Percentiles rank a stretch among this genome's conserved stretches.
Evolutionary conservation across 2,888 invertebrate species (phyloP).

Genomic region (Athalia rosae): DNA sequence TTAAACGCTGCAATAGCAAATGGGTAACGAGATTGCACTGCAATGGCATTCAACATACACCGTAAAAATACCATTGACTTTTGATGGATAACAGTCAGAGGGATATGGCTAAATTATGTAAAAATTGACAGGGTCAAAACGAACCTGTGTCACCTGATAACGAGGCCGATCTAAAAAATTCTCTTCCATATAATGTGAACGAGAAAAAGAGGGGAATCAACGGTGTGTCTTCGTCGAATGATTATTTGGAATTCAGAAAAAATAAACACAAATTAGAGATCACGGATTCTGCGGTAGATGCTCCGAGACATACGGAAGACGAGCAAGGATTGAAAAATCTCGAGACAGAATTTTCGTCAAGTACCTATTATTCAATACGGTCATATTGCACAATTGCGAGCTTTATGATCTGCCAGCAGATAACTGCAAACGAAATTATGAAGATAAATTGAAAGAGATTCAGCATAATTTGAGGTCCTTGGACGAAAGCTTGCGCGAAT

Average conservation of each 20-base stretch:
- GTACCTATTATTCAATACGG: neutral
- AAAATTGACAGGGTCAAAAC: neutral
- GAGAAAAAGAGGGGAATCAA: neutral
- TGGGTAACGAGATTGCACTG: constrained; percentile 27
- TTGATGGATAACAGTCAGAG: constrained; percentile 8
- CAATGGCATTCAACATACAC: constrained; percentile 14
- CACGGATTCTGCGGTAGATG: neutral
- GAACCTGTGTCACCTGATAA: neutral
- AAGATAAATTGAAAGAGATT: constrained; percentile 17
- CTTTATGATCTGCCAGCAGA: neutral
- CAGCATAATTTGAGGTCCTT: constrained; percentile 40
- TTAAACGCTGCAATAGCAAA: neutral
- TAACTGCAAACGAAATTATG: neutral
- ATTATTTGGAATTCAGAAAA: neutral
- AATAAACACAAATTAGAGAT: neutral
- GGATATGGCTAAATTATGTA: neutral
- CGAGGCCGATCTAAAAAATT: neutral
- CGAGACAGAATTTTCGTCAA: constrained; percentile 5
- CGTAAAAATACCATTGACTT: neutral
- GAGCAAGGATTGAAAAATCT: constrained; percentile 2
- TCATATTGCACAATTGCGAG: neutral
- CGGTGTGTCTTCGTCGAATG: neutral
- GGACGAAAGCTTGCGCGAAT: constrained; percentile 57
- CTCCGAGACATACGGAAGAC: neutral
- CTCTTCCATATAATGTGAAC: neutral